phyloP scores from a whole-genome alignment of 2,113 vertebrate genomes.

The Ceyx cyanopectus region DNA sequence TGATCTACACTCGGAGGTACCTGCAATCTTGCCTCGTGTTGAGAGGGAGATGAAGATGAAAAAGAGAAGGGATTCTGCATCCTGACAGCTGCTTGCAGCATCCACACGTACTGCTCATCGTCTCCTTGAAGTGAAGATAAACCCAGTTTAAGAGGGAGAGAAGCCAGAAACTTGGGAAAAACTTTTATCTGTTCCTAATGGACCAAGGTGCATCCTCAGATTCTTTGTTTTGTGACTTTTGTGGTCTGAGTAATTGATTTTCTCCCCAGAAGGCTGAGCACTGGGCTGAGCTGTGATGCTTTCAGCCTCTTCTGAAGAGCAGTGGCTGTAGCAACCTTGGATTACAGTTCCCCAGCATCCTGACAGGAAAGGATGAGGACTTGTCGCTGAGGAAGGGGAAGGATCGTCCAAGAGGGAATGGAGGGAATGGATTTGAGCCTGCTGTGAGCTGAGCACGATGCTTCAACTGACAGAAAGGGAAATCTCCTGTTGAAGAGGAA shows the following conservation, averaged over 20 bases:
- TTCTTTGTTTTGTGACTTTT: neutral
- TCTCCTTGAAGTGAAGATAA: neutral
- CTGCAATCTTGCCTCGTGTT: neutral
- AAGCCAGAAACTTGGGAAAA: neutral
- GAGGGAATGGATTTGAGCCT: neutral
- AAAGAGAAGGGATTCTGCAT: neutral
- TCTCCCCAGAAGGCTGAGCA: neutral
- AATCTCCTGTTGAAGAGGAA: conserved; percentile 79
- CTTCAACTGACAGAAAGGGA: neutral
- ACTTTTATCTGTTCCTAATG: neutral
- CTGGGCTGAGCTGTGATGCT: neutral
- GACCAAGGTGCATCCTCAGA: neutral
- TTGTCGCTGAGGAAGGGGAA: conserved; percentile 3
- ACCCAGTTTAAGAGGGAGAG: neutral
- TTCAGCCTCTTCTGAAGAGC: neutral
- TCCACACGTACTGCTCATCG: neutral
- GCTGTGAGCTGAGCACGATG: conserved; percentile 5
- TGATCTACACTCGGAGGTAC: conserved; percentile 2
- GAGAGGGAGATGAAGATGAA: neutral
- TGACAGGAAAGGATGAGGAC: neutral
- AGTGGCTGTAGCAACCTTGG: conserved; percentile 12
- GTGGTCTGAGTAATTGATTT: neutral
- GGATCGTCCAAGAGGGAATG: neutral
- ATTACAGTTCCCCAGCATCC: neutral
- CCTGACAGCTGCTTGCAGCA: neutral